Evolutionary conservation across 1,140 invertebrate genomes (phyloP).

Genomic region (Heliconius melpomene): DNA sequence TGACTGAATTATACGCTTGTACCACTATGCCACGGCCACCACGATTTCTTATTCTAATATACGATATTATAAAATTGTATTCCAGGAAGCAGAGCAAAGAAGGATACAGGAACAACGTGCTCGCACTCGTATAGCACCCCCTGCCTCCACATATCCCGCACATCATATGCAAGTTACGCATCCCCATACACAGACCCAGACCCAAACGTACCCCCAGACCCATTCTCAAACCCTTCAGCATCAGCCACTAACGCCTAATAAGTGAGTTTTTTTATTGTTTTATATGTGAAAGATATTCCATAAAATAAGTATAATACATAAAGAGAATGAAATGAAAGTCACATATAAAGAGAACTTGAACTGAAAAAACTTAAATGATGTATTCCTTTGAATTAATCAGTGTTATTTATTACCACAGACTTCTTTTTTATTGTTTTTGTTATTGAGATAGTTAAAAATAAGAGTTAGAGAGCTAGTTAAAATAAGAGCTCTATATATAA

Average conservation of each 20-base stretch:
- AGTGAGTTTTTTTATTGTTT: neutral
- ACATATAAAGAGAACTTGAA: too few relatives aligned
- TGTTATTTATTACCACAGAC: too few relatives aligned
- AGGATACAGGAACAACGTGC: constrained; percentile 86
- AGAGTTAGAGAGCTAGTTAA: too few relatives aligned
- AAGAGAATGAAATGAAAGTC: too few relatives aligned
- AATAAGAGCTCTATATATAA: too few relatives aligned
- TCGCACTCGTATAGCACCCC: constrained; percentile 10
- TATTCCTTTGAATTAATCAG: too few relatives aligned
- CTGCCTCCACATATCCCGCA: neutral
- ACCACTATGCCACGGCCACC: too few relatives aligned
- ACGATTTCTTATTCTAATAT: neutral
- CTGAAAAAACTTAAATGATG: too few relatives aligned
- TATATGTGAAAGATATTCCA: neutral
- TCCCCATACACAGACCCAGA: neutral
- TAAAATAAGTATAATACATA: too few relatives aligned
- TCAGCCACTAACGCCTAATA: neutral
- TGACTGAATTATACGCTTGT: neutral
- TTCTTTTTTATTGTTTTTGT: too few relatives aligned
- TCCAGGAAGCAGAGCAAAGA: constrained; percentile 94
- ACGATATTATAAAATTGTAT: constrained; percentile 1
- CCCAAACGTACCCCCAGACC: neutral
- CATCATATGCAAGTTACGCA: constrained; percentile 16
- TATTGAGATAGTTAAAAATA: too few relatives aligned
- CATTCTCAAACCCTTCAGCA: neutral